These are phyloP conservation scores for Myotis lucifugus DNA, from an alignment of 2,113 vertebrate genomes.

Conservation along the genomic window DNA sequence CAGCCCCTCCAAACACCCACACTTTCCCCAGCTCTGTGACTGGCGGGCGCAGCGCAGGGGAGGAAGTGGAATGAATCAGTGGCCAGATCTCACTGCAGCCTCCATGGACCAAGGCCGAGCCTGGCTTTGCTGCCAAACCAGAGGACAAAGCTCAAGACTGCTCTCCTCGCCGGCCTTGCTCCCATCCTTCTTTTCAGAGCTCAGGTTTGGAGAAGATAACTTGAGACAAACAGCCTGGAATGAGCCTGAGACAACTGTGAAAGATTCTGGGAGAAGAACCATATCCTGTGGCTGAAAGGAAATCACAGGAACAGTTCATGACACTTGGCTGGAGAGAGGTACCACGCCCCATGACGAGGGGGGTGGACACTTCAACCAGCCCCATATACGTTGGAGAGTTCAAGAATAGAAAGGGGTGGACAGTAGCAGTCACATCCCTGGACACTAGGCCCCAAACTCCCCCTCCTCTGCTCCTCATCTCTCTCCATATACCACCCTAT, in stretches of 20 bases:
- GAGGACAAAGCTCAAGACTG: background rate
- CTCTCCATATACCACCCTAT: background rate
- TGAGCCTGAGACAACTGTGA: background rate
- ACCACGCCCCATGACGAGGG: background rate
- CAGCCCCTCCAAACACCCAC: constrained; percentile 63
- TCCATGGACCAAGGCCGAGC: background rate
- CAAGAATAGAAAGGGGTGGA: background rate
- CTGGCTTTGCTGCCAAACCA: background rate
- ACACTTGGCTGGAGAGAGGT: constrained; percentile 11
- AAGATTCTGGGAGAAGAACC: constrained; percentile 9
- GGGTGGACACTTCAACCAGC: background rate
- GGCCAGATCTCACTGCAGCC: background rate
- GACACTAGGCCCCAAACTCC: background rate
- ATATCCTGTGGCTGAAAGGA: background rate
- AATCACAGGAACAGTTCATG: constrained; percentile 5
- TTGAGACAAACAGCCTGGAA: constrained; percentile 19
- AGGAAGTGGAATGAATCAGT: background rate
- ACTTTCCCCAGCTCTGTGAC: constrained; percentile 8
- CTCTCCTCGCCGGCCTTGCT: background rate
- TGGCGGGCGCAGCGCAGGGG: background rate
- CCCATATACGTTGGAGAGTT: background rate
- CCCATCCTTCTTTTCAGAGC: constrained; percentile 10
- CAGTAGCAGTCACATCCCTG: background rate
- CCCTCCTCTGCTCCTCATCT: too few relatives aligned
- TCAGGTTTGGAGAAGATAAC: background rate